Percentiles rank a stretch among this genome's conserved stretches.
Evolutionary conservation across 2,888 invertebrate genomes (phyloP).

Genomic region (Criorhina ranunculi): DNA sequence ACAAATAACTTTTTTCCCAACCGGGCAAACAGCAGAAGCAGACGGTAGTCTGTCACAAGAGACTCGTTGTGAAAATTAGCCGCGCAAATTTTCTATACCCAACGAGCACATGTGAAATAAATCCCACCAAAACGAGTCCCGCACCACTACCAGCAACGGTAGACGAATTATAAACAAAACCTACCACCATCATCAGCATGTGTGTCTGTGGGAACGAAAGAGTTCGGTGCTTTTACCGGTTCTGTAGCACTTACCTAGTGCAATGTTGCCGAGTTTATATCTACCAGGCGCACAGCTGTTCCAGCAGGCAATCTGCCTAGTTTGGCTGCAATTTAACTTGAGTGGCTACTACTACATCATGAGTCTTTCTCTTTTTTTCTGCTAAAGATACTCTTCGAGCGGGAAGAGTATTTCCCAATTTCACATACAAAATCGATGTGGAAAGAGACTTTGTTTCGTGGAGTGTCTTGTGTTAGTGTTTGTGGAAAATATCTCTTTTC

Average conservation of each 20-base stretch:
- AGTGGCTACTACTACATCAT: not conserved
- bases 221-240: constrained; percentile 42
- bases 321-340: constrained; percentile 46
- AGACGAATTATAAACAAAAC: too few relatives aligned
- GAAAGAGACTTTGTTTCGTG: not conserved
- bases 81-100: not conserved
- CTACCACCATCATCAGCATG: not conserved
- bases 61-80: constrained; percentile 36
- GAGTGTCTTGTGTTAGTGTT: not conserved
- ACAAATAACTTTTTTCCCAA: constrained; percentile 79
- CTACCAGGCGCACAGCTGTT: constrained; percentile 78
- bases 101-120: not conserved
- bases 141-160: not conserved
- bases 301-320: constrained; percentile 30
- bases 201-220: constrained; percentile 44
- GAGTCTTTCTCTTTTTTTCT: constrained; percentile 22
- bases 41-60: constrained; percentile 30
- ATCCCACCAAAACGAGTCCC: too few relatives aligned
- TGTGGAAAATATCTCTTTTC: not conserved
- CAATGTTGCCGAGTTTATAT: constrained; percentile 81
- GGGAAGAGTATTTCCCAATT: not conserved
- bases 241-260: constrained; percentile 80
- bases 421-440: too few relatives aligned
- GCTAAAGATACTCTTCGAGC: not conserved
- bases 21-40: constrained; percentile 75